phyloP scores from a whole-genome alignment of 2,113 vertebrate genomes.

The Trogon surrucura region DNA sequence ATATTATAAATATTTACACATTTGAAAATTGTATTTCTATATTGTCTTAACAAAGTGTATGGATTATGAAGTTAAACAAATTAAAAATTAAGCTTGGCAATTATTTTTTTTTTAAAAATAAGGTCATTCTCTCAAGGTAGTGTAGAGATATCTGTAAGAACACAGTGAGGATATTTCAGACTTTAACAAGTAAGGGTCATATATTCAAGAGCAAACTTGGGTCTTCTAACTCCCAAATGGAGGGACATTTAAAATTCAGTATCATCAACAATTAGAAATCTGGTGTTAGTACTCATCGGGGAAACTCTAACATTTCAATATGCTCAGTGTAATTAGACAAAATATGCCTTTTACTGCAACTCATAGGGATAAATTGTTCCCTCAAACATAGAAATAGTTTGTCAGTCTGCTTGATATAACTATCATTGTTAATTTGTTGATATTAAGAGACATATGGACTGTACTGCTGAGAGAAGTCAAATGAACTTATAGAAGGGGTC shows the following conservation, averaged over 20 bases:
- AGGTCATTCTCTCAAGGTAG: neutral
- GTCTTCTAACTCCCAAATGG: neutral
- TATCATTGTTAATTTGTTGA: conserved; percentile 25
- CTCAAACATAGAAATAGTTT: conserved; percentile 35
- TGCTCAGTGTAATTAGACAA: conserved; percentile 50
- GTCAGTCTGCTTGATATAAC: neutral
- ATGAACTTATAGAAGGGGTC: neutral
- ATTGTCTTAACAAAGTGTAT: neutral
- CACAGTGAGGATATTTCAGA: neutral
- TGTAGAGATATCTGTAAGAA: neutral
- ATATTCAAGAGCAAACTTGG: neutral
- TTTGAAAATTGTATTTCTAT: neutral
- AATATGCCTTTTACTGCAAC: conserved; percentile 54
- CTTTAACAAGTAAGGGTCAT: neutral
- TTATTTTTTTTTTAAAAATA: neutral
- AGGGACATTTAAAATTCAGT: conserved; percentile 38
- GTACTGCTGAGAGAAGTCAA: neutral
- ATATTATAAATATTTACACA: neutral
- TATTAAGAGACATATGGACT: conserved; percentile 38
- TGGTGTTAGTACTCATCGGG: conserved; percentile 6
- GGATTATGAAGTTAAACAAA: neutral
- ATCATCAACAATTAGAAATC: conserved; percentile 5
- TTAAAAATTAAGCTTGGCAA: neutral
- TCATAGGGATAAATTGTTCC: conserved; percentile 31
- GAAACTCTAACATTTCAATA: conserved; percentile 59